Evolutionary conservation across 2,888 invertebrate genomes (phyloP).

Genomic region (Nemapogon koenigi): DNA sequence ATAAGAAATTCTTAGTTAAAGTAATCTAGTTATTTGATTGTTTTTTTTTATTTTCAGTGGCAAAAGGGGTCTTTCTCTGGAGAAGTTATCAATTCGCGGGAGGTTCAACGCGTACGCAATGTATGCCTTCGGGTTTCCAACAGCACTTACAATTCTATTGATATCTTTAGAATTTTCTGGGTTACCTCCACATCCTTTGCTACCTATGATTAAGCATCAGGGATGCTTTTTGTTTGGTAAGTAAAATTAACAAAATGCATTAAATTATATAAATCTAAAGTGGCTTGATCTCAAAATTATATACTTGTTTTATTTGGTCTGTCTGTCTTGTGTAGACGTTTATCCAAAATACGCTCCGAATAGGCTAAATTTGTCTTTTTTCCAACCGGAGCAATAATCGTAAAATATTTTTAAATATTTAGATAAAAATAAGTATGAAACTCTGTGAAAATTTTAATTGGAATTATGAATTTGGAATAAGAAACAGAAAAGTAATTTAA

Average conservation of each 20-base stretch:
- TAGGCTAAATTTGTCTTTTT: too few relatives aligned
- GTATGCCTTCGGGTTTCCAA: slow-evolving; percentile 46
- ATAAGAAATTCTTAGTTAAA: too few relatives aligned
- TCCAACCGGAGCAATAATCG: too few relatives aligned
- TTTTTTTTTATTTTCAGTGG: too few relatives aligned
- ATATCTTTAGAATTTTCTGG: slow-evolving; percentile 37
- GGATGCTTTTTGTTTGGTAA: slow-evolving; percentile 47
- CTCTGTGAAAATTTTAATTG: too few relatives aligned
- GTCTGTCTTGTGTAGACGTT: background rate
- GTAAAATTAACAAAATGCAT: slow-evolving; percentile 9
- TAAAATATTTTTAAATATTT: too few relatives aligned
- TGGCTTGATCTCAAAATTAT: background rate
- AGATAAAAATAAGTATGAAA: too few relatives aligned
- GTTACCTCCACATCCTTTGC: slow-evolving; percentile 25
- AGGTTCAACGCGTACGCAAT: slow-evolving; percentile 37
- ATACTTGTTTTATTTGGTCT: background rate
- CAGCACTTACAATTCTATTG: slow-evolving; percentile 32
- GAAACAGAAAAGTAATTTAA: too few relatives aligned
- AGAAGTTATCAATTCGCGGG: slow-evolving; percentile 25
- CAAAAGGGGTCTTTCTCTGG: slow-evolving; percentile 35
- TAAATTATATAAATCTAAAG: background rate
- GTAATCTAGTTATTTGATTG: too few relatives aligned
- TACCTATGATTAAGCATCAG: slow-evolving; percentile 33
- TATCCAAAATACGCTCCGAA: too few relatives aligned
- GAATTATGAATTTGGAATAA: too few relatives aligned